phyloP scores from a whole-genome alignment of 2,888 invertebrate species.

The Tetragnatha montana region DNA sequence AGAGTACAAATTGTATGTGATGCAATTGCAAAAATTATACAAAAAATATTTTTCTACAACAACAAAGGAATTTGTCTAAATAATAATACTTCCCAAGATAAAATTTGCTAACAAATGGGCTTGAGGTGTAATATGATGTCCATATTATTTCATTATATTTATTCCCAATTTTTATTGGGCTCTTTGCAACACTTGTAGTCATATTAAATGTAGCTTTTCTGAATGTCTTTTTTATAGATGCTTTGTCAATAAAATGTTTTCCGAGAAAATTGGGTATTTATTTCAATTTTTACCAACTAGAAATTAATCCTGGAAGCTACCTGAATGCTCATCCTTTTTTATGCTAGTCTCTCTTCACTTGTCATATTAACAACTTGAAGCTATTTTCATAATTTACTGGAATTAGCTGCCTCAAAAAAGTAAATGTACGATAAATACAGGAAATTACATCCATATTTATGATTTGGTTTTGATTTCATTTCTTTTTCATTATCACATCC shows the following conservation, averaged over 20 bases:
- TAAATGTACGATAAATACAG: neutral
- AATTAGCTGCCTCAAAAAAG: neutral
- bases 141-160: neutral
- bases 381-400: conserved; percentile 5
- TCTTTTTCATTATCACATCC: neutral
- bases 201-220: conserved; percentile 34
- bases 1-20: no score
- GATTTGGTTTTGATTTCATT: neutral
- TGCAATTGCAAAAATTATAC: neutral
- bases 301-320: neutral
- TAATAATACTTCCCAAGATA: neutral
- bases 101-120: neutral
- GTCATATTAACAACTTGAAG: neutral
- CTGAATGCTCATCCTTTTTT: neutral
- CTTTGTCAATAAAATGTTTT: conserved; percentile 47
- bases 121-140: neutral
- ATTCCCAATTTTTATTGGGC: neutral
- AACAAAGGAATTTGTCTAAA: neutral
- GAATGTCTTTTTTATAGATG: conserved; percentile 41
- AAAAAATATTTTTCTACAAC: neutral
- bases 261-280: neutral
- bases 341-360: neutral
- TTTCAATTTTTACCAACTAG: neutral
- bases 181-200: conserved; percentile 1
- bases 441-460: neutral